Percentiles rank a stretch among this genome's conserved stretches.
These are phyloP conservation scores for Gymnothorax reevesii DNA, from an alignment of 2,797 vertebrate genomes.

Conservation along the genomic window DNA sequence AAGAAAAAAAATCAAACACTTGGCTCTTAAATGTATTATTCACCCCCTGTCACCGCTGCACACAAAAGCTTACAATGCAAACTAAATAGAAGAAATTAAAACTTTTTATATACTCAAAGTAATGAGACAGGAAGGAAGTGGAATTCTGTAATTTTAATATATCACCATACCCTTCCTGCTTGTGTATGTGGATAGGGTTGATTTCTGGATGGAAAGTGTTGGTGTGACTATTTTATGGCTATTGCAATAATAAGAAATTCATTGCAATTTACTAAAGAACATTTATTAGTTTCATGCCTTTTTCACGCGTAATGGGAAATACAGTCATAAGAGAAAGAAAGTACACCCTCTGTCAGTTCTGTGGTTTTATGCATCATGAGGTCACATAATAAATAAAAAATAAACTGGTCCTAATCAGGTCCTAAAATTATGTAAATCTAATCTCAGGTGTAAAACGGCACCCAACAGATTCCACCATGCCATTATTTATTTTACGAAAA, in stretches of 20 bases:
- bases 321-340: no score
- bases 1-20: neutral
- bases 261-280: neutral
- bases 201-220: neutral
- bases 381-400: no score
- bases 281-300: neutral
- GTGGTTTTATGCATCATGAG: no score
- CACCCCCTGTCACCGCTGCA: neutral
- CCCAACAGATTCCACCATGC: no score
- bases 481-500: no score
- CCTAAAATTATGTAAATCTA: no score
- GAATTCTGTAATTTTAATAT: neutral
- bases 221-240: neutral
- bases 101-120: neutral
- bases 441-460: no score
- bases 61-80: neutral
- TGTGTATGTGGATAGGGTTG: neutral
- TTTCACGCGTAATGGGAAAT: neutral
- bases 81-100: neutral
- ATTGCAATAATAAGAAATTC: neutral
- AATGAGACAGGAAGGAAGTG: neutral
- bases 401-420: no score
- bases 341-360: no score
- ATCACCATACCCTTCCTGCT: neutral
- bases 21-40: slow-evolving; percentile 11